These are phyloP conservation scores for Teleogryllus oceanicus DNA, from an alignment of 2,888 invertebrate species.

Conservation along the genomic window DNA sequence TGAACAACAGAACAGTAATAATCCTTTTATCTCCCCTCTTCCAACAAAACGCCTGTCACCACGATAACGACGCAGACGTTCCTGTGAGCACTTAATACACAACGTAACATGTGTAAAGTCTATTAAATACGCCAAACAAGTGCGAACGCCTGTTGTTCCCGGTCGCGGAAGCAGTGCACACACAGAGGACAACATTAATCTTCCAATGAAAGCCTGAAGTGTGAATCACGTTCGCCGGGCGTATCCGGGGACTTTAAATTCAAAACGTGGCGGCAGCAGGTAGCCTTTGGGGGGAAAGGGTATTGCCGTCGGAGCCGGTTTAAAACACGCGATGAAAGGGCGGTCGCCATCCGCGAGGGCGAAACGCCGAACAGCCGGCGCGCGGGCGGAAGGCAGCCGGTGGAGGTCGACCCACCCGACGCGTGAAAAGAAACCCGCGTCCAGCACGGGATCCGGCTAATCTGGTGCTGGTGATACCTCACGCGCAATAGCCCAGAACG, in stretches of 20 bases:
- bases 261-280: neutral
- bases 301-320: neutral
- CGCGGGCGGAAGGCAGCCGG: neutral
- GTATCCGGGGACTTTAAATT: neutral
- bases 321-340: conserved; percentile 4
- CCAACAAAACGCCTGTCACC: neutral
- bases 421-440: neutral
- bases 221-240: neutral
- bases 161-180: no score
- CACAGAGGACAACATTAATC: neutral
- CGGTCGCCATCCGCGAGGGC: neutral
- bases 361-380: no score
- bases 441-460: neutral
- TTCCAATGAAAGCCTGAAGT: neutral
- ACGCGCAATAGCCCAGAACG: neutral
- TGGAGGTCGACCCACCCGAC: neutral
- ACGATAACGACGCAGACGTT: neutral
- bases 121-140: neutral
- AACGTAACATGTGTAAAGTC: conserved; percentile 9
- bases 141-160: neutral
- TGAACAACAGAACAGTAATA: neutral
- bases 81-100: neutral
- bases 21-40: neutral
- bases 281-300: neutral
- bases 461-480: neutral